phyloP scores from a whole-genome alignment of 2,888 invertebrate genomes.

The Phaonia tiefii region DNA sequence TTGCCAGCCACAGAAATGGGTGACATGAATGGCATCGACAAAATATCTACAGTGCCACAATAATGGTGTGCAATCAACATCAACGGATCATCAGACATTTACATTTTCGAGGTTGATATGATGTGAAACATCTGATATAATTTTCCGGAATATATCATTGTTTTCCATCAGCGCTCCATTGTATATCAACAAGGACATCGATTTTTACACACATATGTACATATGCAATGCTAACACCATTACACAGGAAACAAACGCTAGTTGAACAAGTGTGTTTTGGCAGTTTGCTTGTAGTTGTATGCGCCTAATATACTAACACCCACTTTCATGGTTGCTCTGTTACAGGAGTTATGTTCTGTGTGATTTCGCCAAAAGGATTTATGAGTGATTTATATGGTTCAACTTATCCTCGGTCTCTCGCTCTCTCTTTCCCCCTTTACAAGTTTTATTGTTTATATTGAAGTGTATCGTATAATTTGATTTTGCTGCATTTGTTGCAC shows the following conservation, averaged over 20 bases:
- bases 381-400: slow-evolving; percentile 32
- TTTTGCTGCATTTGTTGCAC: too few relatives aligned
- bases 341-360: not conserved
- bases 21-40: not conserved
- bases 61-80: not conserved
- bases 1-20: not conserved
- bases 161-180: slow-evolving; percentile 8
- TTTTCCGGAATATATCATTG: slow-evolving; percentile 32
- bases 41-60: not conserved
- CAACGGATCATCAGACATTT: slow-evolving; percentile 32
- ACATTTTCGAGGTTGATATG: not conserved
- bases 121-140: slow-evolving; percentile 16
- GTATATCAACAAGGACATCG: not conserved
- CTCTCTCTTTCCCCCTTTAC: too few relatives aligned
- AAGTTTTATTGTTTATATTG: too few relatives aligned
- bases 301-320: not conserved
- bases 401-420: too few relatives aligned
- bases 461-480: too few relatives aligned
- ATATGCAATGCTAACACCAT: not conserved
- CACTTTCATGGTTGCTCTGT: not conserved
- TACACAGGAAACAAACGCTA: not conserved
- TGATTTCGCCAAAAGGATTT: slow-evolving; percentile 10
- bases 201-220: not conserved
- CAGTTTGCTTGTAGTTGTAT: not conserved
- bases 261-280: not conserved